Conservation (phyloP, 1,140 invertebrate species). For the Dolichoris vasculosae region DNA sequence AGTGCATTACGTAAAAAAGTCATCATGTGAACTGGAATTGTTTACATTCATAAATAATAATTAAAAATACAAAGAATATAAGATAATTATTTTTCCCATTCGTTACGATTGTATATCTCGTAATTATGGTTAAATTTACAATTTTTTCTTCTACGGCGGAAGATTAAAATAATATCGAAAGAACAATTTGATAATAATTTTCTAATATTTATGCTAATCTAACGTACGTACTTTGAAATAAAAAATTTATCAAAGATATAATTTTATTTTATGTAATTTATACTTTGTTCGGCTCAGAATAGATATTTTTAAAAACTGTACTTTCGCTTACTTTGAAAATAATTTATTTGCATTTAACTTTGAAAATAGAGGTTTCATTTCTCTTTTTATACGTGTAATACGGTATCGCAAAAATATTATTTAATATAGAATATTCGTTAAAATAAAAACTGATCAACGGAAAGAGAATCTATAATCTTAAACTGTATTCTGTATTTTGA, state of each 20-base stretch:
- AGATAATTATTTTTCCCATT: slow-evolving; percentile 27
- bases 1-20: slow-evolving; percentile 15
- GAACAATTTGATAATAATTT: too few relatives aligned
- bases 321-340: too few relatives aligned
- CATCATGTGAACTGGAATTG: slow-evolving; percentile 8
- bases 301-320: too few relatives aligned
- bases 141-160: neutral
- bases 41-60: slow-evolving; percentile 35
- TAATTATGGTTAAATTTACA: neutral
- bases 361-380: too few relatives aligned
- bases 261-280: too few relatives aligned
- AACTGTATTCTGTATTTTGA: too few relatives aligned
- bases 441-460: neutral
- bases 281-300: too few relatives aligned
- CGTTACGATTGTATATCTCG: neutral
- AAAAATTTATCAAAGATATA: too few relatives aligned
- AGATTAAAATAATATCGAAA: neutral
- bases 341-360: too few relatives aligned
- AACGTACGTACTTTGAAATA: too few relatives aligned
- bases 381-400: too few relatives aligned
- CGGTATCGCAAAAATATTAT: too few relatives aligned
- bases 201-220: neutral
- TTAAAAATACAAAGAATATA: slow-evolving; percentile 3
- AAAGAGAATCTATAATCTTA: neutral
- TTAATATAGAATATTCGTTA: neutral